A percentile compares a stretch with the other conserved stretches of the same genome.
phyloP scores from a whole-genome alignment of 2,113 vertebrate genomes.

The Vidua macroura region DNA sequence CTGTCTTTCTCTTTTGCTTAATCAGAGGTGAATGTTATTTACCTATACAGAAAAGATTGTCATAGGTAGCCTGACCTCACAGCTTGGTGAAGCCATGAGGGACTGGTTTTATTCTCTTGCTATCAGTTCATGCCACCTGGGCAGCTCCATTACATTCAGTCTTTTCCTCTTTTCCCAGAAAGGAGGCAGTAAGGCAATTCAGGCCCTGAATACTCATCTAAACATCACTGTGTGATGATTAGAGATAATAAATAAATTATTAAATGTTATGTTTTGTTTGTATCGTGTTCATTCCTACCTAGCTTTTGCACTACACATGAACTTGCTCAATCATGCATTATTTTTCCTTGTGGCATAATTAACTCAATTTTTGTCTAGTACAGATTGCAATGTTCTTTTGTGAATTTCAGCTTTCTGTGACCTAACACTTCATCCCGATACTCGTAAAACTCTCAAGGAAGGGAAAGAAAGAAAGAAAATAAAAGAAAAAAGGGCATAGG shows the following conservation, averaged over 20 bases:
- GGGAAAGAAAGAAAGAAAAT: no score
- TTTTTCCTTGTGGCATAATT: neutral
- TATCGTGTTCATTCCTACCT: neutral
- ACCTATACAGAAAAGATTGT: neutral
- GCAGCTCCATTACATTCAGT: neutral
- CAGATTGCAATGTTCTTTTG: neutral
- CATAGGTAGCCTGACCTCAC: neutral
- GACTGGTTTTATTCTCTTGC: neutral
- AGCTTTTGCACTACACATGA: neutral
- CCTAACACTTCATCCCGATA: neutral
- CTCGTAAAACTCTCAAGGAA: neutral
- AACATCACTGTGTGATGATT: neutral
- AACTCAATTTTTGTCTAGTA: neutral
- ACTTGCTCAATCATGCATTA: neutral
- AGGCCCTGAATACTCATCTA: neutral
- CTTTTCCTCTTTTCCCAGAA: neutral
- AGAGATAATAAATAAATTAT: neutral
- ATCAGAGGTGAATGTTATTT: neutral
- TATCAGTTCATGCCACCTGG: neutral
- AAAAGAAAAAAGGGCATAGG: rapidly evolving
- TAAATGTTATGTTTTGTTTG: neutral
- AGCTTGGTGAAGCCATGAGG: neutral
- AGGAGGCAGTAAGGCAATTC: neutral
- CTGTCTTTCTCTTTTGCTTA: neutral
- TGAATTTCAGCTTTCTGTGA: neutral